These are phyloP conservation scores for Ommatoiulus sabulosus DNA, from an alignment of 2,888 invertebrate genomes.

Conservation along the genomic window DNA sequence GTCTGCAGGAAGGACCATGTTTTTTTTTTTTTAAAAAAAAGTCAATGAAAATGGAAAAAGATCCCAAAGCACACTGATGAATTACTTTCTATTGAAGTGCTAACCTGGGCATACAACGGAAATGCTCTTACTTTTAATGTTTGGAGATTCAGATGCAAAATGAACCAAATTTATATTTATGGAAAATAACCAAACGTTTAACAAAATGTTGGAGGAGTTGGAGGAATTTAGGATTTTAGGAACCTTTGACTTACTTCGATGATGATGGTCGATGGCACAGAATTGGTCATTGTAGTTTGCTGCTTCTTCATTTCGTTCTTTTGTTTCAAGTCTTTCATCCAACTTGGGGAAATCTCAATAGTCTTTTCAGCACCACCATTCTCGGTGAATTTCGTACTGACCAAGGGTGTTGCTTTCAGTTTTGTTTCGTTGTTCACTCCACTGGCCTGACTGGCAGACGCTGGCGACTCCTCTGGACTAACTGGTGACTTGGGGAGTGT, in stretches of 20 bases:
- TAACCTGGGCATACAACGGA: too few relatives aligned
- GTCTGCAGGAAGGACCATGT: too few relatives aligned
- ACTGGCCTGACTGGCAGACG: not conserved
- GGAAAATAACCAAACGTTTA: too few relatives aligned
- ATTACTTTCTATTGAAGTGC: too few relatives aligned
- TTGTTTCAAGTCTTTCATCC: not conserved
- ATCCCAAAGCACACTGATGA: too few relatives aligned
- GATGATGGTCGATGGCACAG: not conserved
- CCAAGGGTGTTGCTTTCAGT: not conserved
- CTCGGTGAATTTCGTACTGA: not conserved
- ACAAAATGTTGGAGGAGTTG: too few relatives aligned
- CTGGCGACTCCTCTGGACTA: not conserved
- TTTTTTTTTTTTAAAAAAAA: too few relatives aligned
- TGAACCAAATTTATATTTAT: too few relatives aligned
- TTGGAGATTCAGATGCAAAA: too few relatives aligned
- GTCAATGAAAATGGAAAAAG: too few relatives aligned
- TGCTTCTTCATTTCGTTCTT: slow-evolving; percentile 6
- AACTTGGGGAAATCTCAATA: not conserved
- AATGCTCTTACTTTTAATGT: too few relatives aligned
- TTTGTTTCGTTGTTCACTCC: not conserved
- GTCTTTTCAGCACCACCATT: not conserved
- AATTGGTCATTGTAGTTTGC: not conserved
- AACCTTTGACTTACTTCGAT: not conserved
- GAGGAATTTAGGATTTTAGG: too few relatives aligned
- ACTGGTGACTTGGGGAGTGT: not conserved